These are phyloP conservation scores for Caenorhabditis japonica DNA, from an alignment of 2,888 invertebrate species.

Conservation along the genomic window DNA sequence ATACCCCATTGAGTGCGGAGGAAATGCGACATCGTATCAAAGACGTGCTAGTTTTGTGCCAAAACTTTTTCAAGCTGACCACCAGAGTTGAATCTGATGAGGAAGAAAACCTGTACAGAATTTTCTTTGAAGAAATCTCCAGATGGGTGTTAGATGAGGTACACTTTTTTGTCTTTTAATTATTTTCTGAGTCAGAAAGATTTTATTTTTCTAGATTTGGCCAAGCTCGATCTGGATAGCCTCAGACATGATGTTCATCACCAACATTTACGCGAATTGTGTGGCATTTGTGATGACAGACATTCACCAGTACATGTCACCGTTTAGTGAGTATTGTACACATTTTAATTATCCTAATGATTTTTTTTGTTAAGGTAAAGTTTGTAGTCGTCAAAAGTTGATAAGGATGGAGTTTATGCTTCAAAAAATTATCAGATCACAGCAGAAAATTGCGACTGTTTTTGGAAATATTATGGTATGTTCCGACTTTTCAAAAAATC, in stretches of 20 bases:
- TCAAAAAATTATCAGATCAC: conserved; percentile 17
- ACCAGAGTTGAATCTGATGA: conserved; percentile 31
- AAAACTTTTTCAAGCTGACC: conserved; percentile 29
- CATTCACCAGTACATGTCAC: conserved; percentile 35
- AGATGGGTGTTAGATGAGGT: conserved; percentile 37
- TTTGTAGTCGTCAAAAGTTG: conserved; percentile 21
- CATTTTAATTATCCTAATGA: no score
- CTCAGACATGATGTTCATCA: conserved; percentile 41
- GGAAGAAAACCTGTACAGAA: conserved; percentile 28
- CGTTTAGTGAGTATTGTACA: conserved; percentile 42
- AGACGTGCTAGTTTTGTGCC: conserved; percentile 31
- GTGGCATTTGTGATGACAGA: conserved; percentile 33
- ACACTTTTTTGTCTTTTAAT: no score
- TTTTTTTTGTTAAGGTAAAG: conserved; percentile 22
- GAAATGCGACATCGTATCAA: conserved; percentile 31
- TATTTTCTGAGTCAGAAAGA: no score
- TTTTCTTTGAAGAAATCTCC: conserved; percentile 40
- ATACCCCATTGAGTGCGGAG: conserved; percentile 19
- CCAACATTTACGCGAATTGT: conserved; percentile 32
- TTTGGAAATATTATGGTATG: conserved; percentile 39
- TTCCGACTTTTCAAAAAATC: no score
- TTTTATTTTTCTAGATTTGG: conserved; percentile 2
- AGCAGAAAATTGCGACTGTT: conserved; percentile 27
- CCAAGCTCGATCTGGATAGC: conserved; percentile 36
- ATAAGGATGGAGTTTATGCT: conserved; percentile 18